A percentile compares a stretch with the other conserved stretches of the same genome.
These are phyloP conservation scores for Cynodonichthys magdalenae DNA, from an alignment of 2,797 vertebrate genomes.

Conservation along the genomic window DNA sequence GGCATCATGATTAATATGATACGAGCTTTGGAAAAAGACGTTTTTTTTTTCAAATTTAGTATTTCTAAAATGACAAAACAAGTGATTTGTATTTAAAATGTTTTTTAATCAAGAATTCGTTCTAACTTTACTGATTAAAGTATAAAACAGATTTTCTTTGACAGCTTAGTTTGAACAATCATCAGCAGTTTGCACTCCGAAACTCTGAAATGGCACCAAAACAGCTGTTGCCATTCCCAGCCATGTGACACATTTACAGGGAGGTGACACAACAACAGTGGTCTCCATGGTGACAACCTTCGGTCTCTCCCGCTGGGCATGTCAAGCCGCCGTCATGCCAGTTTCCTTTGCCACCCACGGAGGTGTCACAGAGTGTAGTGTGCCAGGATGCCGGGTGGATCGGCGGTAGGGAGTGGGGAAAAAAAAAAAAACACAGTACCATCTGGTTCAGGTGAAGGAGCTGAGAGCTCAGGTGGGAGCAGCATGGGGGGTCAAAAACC, in stretches of 20 bases:
- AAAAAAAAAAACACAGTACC: conserved; percentile 39
- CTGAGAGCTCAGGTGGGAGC: conserved; percentile 17
- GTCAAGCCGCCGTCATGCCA: conserved; percentile 53
- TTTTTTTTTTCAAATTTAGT: no score
- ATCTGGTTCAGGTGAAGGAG: conserved; percentile 63
- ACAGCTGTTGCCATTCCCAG: conserved; percentile 33
- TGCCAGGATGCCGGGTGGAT: conserved; percentile 61
- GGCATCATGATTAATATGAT: no score
- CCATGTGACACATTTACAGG: conserved; percentile 31
- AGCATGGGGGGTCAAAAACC: background rate
- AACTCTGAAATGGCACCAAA: conserved; percentile 7
- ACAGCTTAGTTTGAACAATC: conserved; percentile 7
- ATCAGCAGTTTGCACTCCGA: conserved; percentile 5
- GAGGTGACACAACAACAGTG: conserved; percentile 39
- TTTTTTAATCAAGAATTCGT: no score
- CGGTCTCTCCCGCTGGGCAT: conserved; percentile 68
- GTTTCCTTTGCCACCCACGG: conserved; percentile 71
- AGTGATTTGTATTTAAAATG: no score
- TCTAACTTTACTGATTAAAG: background rate
- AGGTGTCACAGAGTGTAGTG: conserved; percentile 60
- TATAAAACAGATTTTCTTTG: background rate
- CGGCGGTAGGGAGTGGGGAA: conserved; percentile 18
- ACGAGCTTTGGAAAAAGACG: no score
- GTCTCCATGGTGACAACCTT: conserved; percentile 65
- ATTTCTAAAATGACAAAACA: no score